phyloP scores from a whole-genome alignment of 2,888 invertebrate genomes.

The Hanleya hanleyi region DNA sequence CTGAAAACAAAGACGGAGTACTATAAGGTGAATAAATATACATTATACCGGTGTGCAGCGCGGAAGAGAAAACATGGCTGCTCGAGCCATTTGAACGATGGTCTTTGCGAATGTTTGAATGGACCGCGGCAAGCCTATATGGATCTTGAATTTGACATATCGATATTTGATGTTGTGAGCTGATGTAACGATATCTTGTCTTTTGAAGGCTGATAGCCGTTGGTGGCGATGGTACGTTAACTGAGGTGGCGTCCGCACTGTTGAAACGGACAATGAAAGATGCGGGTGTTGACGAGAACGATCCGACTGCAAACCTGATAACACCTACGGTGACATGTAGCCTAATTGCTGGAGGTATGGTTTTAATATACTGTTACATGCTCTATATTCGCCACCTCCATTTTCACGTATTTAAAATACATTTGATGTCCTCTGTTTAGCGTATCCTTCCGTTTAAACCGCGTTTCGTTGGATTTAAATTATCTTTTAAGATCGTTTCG shows the following conservation, averaged over 20 bases:
- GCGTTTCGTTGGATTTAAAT: no score
- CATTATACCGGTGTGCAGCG: neutral
- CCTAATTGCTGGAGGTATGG: neutral
- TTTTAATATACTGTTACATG: no score
- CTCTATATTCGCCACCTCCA: no score
- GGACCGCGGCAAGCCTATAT: no score
- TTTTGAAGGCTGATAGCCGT: neutral
- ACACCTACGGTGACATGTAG: neutral
- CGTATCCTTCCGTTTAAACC: no score
- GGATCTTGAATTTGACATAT: no score
- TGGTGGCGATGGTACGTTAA: neutral
- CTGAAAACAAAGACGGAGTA: no score
- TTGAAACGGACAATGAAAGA: constrained; percentile 3
- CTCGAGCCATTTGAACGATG: neutral
- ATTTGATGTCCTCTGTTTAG: no score
- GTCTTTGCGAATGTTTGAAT: neutral
- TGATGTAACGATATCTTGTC: neutral
- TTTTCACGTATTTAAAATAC: no score
- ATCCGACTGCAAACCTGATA: neutral
- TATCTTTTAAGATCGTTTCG: no score
- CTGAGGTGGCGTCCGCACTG: neutral
- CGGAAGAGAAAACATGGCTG: no score
- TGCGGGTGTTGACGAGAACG: neutral
- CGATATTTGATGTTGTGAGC: neutral
- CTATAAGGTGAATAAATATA: no score